Percentiles rank a stretch among this genome's conserved stretches.
Conservation (phyloP, 53 echinoderm and acorn worm species). For the Apostichopus leukothele region DNA sequence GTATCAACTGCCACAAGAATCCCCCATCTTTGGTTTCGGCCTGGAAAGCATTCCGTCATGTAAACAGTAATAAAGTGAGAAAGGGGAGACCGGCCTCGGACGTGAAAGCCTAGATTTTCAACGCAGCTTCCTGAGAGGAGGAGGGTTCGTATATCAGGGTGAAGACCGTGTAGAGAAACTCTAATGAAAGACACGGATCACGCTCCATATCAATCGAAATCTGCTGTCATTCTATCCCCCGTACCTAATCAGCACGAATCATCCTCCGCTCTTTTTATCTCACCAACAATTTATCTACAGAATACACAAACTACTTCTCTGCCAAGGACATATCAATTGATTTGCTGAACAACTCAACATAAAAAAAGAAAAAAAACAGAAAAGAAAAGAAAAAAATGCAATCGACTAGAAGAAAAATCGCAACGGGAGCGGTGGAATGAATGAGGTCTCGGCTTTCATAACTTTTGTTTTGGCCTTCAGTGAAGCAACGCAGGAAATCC, state of each 20-base stretch:
- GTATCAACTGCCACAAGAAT: background rate
- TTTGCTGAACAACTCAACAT: background rate
- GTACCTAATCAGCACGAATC: background rate
- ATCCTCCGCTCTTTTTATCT: background rate
- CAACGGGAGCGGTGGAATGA: too few species aligned
- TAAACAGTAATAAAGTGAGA: too few species aligned
- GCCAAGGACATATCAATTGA: constrained; percentile 3
- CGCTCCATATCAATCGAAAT: background rate
- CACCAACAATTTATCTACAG: background rate
- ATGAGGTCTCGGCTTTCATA: too few species aligned
- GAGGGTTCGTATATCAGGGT: background rate
- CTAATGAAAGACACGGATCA: background rate
- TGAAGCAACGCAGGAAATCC: too few species aligned
- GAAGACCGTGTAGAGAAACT: background rate
- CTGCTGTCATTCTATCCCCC: background rate
- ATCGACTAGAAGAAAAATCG: too few species aligned
- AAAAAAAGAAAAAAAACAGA: too few species aligned
- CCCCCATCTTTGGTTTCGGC: background rate
- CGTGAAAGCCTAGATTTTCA: background rate
- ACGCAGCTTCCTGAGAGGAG: background rate
- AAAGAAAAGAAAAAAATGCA: too few species aligned
- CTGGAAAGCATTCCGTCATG: background rate
- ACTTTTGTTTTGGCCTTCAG: too few species aligned
- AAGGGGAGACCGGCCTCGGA: background rate
- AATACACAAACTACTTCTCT: background rate